A percentile compares a stretch with the other conserved stretches of the same genome.
These are phyloP conservation scores for Nannospalax galili DNA, from an alignment of 2,113 vertebrate genomes.

Conservation along the genomic window DNA sequence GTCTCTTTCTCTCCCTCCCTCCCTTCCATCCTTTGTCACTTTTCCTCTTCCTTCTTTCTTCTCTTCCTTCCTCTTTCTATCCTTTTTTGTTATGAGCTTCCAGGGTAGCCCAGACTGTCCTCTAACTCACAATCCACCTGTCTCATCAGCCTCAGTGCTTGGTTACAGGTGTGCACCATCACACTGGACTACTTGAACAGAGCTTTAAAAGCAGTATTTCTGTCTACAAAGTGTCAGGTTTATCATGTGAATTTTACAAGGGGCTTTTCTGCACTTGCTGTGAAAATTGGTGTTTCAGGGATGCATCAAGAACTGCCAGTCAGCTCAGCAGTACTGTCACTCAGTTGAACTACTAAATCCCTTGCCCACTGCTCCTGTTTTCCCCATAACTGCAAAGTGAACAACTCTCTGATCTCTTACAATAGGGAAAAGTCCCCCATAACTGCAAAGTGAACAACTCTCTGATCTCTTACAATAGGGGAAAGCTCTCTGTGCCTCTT, in stretches of 20 bases:
- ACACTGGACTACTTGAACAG: too few relatives aligned
- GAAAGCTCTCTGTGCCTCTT: slow-evolving; percentile 25
- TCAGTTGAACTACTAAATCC: slow-evolving; percentile 35
- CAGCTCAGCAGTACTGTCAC: neutral
- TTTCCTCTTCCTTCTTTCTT: neutral
- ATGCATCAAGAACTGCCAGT: neutral
- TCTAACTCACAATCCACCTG: neutral
- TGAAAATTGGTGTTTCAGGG: neutral
- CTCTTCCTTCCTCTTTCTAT: neutral
- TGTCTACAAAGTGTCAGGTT: neutral
- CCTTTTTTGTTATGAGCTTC: neutral
- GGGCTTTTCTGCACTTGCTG: neutral
- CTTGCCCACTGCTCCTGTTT: neutral
- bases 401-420: slow-evolving; percentile 25
- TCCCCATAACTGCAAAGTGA: slow-evolving; percentile 37
- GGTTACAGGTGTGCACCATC: neutral
- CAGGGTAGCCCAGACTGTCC: neutral
- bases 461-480: neutral
- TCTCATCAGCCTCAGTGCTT: neutral
- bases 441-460: slow-evolving; percentile 39
- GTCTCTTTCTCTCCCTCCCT: neutral
- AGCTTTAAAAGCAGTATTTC: slow-evolving; percentile 27
- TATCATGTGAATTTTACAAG: slow-evolving; percentile 38
- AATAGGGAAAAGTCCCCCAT: too few relatives aligned
- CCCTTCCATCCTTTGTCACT: fast-evolving